Evolutionary conservation across 2,113 vertebrate species (phyloP).

Genomic region (Pygoscelis adeliae): DNA sequence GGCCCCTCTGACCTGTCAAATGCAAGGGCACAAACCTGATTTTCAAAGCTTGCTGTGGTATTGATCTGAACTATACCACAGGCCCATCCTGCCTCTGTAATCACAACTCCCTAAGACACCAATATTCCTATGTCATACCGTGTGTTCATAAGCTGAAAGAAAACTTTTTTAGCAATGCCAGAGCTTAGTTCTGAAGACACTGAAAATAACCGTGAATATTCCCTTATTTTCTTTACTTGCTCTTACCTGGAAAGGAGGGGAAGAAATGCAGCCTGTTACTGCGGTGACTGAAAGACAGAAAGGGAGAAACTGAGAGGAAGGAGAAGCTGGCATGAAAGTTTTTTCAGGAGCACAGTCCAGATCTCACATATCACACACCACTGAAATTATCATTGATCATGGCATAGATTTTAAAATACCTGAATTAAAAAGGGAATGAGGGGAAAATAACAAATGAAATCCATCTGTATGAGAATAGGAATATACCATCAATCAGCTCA

Average conservation of each 20-base stretch:
- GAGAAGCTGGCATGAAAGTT: neutral
- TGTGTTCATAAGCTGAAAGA: neutral
- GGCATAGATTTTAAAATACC: constrained; percentile 4
- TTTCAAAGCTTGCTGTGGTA: neutral
- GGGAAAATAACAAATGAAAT: constrained; percentile 47
- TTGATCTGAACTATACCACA: neutral
- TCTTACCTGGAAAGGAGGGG: neutral
- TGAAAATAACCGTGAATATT: neutral
- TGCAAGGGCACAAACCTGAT: neutral
- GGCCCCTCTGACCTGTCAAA: neutral
- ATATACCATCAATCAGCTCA: constrained; percentile 22
- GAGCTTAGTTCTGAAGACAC: neutral
- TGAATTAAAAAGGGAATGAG: neutral
- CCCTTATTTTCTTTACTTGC: neutral
- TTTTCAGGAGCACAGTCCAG: neutral
- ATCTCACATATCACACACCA: neutral
- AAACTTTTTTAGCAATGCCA: neutral
- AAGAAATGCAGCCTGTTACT: neutral
- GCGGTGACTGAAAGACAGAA: neutral
- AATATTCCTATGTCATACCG: neutral
- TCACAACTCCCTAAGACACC: neutral
- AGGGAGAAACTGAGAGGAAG: neutral
- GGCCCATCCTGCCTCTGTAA: neutral
- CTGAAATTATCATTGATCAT: neutral
- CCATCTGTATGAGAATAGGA: constrained; percentile 36